Evolutionary conservation across 2,113 vertebrate species (phyloP).

Genomic region (Percina caprodes): DNA sequence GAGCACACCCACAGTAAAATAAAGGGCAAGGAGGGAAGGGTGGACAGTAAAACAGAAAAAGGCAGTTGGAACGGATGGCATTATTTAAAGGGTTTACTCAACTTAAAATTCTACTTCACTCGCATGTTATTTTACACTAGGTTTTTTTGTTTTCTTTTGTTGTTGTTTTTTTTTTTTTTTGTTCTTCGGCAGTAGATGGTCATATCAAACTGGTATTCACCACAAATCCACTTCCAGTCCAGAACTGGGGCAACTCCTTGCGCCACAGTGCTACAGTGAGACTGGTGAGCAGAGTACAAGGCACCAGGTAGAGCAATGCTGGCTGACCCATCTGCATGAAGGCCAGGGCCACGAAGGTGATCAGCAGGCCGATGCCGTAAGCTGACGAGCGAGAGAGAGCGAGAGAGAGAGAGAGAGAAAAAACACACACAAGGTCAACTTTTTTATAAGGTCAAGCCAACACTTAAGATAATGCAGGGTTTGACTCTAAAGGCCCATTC

Average conservation of each 20-base stretch:
- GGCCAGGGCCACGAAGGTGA: slow-evolving; percentile 95
- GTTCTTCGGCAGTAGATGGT: slow-evolving; percentile 83
- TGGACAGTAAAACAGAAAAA: slow-evolving; percentile 68
- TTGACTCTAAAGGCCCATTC: not conserved
- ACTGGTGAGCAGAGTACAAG: slow-evolving; percentile 94
- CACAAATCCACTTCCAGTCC: slow-evolving; percentile 98
- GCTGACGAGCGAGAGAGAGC: slow-evolving; percentile 76
- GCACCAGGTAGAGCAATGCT: slow-evolving; percentile 96
- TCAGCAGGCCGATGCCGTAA: slow-evolving; percentile 94
- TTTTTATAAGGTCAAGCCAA: not conserved
- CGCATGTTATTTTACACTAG: slow-evolving; percentile 80
- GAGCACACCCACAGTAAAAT: slow-evolving; percentile 68
- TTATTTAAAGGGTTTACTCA: slow-evolving; percentile 86
- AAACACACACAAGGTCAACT: not conserved
- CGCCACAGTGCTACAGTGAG: slow-evolving; percentile 92
- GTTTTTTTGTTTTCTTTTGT: slow-evolving; percentile 19
- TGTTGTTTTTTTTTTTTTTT: slow-evolving; percentile 43
- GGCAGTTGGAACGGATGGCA: slow-evolving; percentile 61
- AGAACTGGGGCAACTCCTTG: slow-evolving; percentile 92
- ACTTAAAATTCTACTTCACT: slow-evolving; percentile 89
- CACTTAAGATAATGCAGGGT: not conserved
- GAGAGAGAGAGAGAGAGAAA: too few relatives aligned
- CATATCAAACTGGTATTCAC: slow-evolving; percentile 99
- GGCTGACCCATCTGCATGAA: slow-evolving; percentile 96
- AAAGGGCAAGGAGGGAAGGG: slow-evolving; percentile 39